Evolutionary conservation across 2,113 vertebrate species (phyloP).

Genomic region (Burhinus oedicnemus): DNA sequence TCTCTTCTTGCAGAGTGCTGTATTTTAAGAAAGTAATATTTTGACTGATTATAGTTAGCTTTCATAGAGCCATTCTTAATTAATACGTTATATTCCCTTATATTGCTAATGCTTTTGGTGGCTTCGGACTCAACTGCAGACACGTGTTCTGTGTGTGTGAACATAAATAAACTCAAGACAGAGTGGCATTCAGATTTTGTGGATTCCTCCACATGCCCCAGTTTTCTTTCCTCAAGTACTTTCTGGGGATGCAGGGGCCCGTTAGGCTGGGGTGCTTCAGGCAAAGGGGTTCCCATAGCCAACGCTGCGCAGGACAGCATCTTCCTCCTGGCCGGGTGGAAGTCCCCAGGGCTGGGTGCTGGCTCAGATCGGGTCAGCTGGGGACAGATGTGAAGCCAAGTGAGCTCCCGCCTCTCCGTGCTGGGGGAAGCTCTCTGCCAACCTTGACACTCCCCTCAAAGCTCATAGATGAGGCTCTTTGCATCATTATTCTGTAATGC

Average conservation of each 20-base stretch:
- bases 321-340: background rate
- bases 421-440: background rate
- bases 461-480: background rate
- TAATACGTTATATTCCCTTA: background rate
- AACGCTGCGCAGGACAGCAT: background rate
- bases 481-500: background rate
- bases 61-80: background rate
- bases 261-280: background rate
- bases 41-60: background rate
- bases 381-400: background rate
- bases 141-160: background rate
- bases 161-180: background rate
- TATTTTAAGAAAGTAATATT: background rate
- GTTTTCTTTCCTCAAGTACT: background rate
- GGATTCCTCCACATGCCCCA: background rate
- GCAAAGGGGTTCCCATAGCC: background rate
- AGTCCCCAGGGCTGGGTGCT: background rate
- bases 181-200: background rate
- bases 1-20: background rate
- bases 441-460: background rate
- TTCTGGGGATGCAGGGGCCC: background rate
- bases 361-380: background rate
- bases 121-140: background rate
- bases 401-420: background rate
- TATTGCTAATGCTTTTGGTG: background rate